A percentile compares a stretch with the other conserved stretches of the same genome.
Conservation (phyloP, 2,113 vertebrate species). For the Cairina moschata region DNA sequence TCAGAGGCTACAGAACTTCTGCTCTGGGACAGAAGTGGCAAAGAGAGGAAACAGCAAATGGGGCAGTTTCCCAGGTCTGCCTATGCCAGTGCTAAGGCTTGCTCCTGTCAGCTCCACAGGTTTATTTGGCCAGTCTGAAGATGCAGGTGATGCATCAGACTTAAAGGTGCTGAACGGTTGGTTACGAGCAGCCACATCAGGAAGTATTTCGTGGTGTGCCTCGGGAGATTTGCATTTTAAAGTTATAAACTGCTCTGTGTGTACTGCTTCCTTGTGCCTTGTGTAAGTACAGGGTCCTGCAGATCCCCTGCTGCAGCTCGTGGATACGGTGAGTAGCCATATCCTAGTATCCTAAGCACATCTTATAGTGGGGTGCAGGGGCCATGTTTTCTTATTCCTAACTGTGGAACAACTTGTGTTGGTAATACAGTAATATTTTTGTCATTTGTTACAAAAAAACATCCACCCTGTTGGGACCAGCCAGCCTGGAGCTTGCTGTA, state of each 20-base stretch:
- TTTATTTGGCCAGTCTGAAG: not conserved
- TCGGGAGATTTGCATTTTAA: accelerated
- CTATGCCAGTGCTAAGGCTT: not conserved
- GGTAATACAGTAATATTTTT: not conserved
- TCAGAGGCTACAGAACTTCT: not conserved
- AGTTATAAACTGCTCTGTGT: not conserved
- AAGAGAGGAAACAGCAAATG: not conserved
- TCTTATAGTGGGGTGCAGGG: accelerated
- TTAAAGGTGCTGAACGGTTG: not conserved
- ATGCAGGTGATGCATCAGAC: not conserved
- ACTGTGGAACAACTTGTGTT: not conserved
- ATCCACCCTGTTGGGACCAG: not conserved
- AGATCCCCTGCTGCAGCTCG: accelerated
- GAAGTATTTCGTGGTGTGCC: not conserved
- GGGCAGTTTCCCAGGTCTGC: not conserved
- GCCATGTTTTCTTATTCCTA: not conserved
- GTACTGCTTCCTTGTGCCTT: not conserved
- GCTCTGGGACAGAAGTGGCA: not conserved
- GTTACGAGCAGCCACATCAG: too few relatives aligned
- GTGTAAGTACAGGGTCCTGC: not conserved
- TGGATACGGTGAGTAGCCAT: not conserved
- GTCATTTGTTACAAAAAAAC: not conserved
- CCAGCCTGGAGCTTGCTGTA: not conserved
- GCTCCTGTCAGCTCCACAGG: not conserved
- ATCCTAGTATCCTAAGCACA: not conserved